Base-by-base conservation (phyloP, 2,888 invertebrate species). In the Alentia gelatinosa region DNA sequence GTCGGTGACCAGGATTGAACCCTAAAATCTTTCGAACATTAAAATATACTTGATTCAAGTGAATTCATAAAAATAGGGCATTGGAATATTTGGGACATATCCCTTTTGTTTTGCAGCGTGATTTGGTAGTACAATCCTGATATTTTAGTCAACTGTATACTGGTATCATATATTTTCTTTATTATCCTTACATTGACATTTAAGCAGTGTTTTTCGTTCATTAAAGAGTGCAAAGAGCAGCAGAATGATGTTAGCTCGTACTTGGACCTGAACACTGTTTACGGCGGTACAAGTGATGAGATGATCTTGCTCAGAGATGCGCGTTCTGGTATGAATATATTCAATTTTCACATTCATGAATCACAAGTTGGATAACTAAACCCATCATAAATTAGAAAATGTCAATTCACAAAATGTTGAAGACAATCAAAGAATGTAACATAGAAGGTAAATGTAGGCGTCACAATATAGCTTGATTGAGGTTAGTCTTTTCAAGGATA, bases 181-280 rank as follows among this genome's bases (percentile, higher is more conserved):
- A 47, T 47, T 47, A 12, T 47, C 7, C 19, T 12, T 47, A 19
- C 7, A 19, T 12, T 12, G 47, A 12, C 19, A 19, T 47, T 7
- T 47, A 7, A 47, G 47, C 9, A n/a, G 7, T n/a, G 5, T 68
- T n/a, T 68, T 68, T n/a, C n/a, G 7, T n/a, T 68, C 26, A 5
- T 33, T 40, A 19, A 30, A 91, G 91, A 83, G 15, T 97, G 98
- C 0, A 97, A 98, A 3, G 97, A 98, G 94, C 98, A 98, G 94
- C 95, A 98, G 90, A 95, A 96, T 96, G 98, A 98, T 96, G 98
- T 97, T 0, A 97, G 98, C 0, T 97, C 98, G 0, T 98, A 97
- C 95, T 97, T 98, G 39, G 98, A 98, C 95, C 98, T 97, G 0
- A 98, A 98, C 39, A 89, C 90, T 68, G 90, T 93, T 12, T 93